phyloP scores from a whole-genome alignment of 2,113 vertebrate species.

The Balaeniceps rex region DNA sequence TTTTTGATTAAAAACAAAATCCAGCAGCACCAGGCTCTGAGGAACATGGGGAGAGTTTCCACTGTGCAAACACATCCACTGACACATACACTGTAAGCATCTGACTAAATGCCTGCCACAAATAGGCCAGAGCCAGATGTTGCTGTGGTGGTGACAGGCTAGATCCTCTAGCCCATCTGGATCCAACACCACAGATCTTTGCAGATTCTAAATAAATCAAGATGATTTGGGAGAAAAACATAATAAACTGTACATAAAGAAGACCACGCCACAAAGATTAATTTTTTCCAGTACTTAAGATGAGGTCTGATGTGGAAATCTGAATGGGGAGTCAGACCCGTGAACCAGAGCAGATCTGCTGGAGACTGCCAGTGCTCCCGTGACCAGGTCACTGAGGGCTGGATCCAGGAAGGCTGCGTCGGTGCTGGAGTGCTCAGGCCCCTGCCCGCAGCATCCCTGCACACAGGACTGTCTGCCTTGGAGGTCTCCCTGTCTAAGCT shows the following conservation, averaged over 20 bases:
- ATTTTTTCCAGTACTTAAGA: not conserved
- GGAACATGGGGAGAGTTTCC: not conserved
- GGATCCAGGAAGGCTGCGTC: not conserved
- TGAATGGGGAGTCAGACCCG: not conserved
- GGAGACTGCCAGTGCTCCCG: not conserved
- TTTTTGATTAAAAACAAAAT: not conserved
- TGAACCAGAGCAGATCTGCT: not conserved
- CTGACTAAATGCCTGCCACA: not conserved
- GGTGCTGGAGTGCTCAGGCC: not conserved
- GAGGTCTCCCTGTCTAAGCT: not conserved
- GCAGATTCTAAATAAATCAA: not conserved
- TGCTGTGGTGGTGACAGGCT: not conserved
- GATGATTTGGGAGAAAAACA: not conserved
- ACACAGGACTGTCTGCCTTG: not conserved
- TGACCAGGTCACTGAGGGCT: not conserved
- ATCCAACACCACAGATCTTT: not conserved
- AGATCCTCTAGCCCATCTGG: not conserved
- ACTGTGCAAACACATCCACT: not conserved
- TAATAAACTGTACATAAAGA: not conserved
- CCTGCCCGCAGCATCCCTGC: not conserved
- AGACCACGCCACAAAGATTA: not conserved
- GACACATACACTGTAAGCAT: not conserved
- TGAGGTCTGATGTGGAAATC: not conserved
- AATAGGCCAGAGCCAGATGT: not conserved
- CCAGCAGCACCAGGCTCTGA: not conserved